Conservation (phyloP, 2,113 vertebrate species). For the Platysternon megacephalum region DNA sequence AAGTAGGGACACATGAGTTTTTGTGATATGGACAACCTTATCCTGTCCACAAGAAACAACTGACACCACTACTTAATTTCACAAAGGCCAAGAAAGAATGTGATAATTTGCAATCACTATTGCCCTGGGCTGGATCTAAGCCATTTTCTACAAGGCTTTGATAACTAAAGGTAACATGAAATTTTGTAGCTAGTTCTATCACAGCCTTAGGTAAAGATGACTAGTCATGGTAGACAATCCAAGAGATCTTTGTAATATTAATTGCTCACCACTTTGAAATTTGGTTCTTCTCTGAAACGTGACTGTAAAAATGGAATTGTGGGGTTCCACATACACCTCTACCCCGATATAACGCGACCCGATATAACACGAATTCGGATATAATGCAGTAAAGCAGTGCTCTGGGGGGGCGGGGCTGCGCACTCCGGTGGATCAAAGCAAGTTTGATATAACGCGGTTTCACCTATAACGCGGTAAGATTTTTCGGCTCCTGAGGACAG, state of each 20-base stretch:
- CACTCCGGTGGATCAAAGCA: too few relatives aligned
- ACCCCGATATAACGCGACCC: too few relatives aligned
- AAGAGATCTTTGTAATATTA: background rate
- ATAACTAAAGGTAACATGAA: background rate
- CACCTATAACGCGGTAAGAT: too few relatives aligned
- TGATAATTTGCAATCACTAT: background rate
- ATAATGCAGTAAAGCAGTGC: too few relatives aligned
- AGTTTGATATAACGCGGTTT: too few relatives aligned
- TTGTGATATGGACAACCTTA: background rate
- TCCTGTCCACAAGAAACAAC: background rate
- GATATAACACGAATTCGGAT: too few relatives aligned
- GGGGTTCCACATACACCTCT: too few relatives aligned
- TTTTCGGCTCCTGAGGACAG: too few relatives aligned
- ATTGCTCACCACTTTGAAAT: background rate
- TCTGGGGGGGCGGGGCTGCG: too few relatives aligned
- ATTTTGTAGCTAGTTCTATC: background rate
- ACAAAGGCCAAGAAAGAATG: background rate
- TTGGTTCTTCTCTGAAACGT: background rate
- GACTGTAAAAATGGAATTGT: background rate
- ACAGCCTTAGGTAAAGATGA: background rate
- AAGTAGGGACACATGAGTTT: background rate
- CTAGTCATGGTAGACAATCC: background rate
- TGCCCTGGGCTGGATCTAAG: too few relatives aligned
- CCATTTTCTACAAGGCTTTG: background rate
- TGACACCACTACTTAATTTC: background rate